These are phyloP conservation scores for Hoplodrina blanda DNA, from an alignment of 2,888 invertebrate species.

Conservation along the genomic window DNA sequence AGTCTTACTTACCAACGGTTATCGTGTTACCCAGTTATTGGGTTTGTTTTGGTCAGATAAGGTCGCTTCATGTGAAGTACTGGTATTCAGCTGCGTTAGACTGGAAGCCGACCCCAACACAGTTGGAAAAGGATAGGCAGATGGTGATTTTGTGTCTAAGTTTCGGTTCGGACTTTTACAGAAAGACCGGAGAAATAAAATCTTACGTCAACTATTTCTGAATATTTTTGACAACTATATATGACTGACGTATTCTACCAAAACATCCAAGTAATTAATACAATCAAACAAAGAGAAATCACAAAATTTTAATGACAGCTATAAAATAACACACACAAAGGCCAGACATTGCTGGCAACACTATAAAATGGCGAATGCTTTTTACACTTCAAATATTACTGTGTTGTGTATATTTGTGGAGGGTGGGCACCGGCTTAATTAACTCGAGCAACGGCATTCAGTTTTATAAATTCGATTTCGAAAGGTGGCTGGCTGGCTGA, in stretches of 20 bases:
- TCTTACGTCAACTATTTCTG: not conserved
- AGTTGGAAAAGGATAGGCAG: too few species aligned
- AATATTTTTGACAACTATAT: too few species aligned
- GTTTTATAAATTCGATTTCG: slow-evolving; percentile 70
- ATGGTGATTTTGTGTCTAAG: too few species aligned
- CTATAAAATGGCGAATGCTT: slow-evolving; percentile 59
- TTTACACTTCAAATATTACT: slow-evolving; percentile 61
- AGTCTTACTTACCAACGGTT: too few species aligned
- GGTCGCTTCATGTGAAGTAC: too few species aligned
- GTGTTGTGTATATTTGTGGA: slow-evolving; percentile 64
- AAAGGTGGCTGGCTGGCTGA: slow-evolving; percentile 35
- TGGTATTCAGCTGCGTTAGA: too few species aligned
- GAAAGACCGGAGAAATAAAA: too few species aligned
- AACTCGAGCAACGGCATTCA: slow-evolving; percentile 66
- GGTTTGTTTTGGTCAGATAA: too few species aligned
- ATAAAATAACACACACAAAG: slow-evolving; percentile 47
- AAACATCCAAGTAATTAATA: slow-evolving; percentile 23
- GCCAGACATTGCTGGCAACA: slow-evolving; percentile 47
- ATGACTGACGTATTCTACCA: not conserved
- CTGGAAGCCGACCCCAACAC: too few species aligned
- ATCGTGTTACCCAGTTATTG: too few species aligned
- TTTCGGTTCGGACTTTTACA: too few species aligned
- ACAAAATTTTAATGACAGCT: slow-evolving; percentile 38
- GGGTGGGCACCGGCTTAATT: slow-evolving; percentile 66
- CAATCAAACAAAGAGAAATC: slow-evolving; percentile 30